phyloP scores from a whole-genome alignment of 2,797 vertebrate species.

The Acanthurus lineatus region DNA sequence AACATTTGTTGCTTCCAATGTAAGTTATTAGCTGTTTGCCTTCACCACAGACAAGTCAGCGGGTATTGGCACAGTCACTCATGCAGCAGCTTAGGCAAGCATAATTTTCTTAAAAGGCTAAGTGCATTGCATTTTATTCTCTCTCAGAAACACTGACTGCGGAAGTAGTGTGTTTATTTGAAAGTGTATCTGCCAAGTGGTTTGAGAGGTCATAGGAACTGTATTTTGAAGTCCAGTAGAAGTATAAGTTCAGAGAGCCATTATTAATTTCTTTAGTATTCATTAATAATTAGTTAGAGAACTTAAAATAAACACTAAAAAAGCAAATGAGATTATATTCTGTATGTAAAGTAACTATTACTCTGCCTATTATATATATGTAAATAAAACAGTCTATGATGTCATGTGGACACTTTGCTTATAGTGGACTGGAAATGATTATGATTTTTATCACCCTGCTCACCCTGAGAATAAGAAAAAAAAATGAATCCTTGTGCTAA shows the following conservation, averaged over 20 bases:
- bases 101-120: background rate
- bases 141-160: background rate
- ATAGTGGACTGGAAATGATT: slow-evolving; percentile 30
- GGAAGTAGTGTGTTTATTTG: slow-evolving; percentile 7
- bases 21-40: background rate
- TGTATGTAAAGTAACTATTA: too few species aligned
- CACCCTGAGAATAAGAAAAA: slow-evolving; percentile 6
- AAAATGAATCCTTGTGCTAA: background rate
- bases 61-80: background rate
- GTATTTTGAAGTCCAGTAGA: too few species aligned
- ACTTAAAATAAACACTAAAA: background rate
- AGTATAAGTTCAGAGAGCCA: background rate
- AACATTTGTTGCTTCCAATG: background rate
- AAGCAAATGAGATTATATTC: too few species aligned
- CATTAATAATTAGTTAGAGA: background rate
- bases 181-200: background rate
- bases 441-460: slow-evolving; percentile 3
- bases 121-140: background rate
- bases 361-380: too few species aligned
- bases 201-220: background rate
- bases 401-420: slow-evolving; percentile 5
- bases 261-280: background rate
- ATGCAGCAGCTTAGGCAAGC: background rate
- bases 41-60: background rate
- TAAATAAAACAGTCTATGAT: background rate